Evolutionary conservation across 1,140 invertebrate species (phyloP), one percentile per base, ranked within the genome.

Genomic region (Sarcophaga bullata): DNA sequence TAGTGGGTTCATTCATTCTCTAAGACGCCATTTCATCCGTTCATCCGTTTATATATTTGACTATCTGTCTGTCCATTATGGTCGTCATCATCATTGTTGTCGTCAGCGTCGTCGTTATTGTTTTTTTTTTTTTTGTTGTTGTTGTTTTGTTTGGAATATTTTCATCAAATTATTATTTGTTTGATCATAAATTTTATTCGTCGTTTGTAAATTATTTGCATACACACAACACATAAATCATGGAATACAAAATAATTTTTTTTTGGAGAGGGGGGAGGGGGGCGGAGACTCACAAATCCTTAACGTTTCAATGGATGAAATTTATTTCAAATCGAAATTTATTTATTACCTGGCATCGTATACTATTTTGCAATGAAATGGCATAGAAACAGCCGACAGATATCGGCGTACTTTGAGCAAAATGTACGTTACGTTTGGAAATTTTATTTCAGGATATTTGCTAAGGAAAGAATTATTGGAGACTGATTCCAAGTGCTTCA

Each of bases 151-250:
- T 37, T 37, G 62, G 62, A 19, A 68, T 68, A 25, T 68, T 68
- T 68, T 68, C 62, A 68, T 25, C 62, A 68, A 17, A 52, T 52
- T 37, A 37, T 37, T 37, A 4, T 37, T 37, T 1, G 25, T 37
- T 10, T 25, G 19, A 25, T 68, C 62, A 68, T 68, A 68, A 68
- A 68, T 68, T 68, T 68, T 19, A 25, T 68, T 68, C 19, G n/a
- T 68, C 19, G n/a, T 19, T 37, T 68, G 62, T 68, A 68, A 68
- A 68, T 68, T 68, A 68, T 68, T 68, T 68, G 62, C 62, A 68
- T 68, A 58, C 11, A 58, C 52, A 58, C 7, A 68, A 58, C 52
- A 58, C 7, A 68, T 68, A 68, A 68, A 68, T 68, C 62, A 25
- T 68, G 17, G 17, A 25, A 25, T 17, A 9, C 4, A 62, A 62